Evolutionary conservation across 1,140 invertebrate species (phyloP).

Genomic region (Drosophila bocki): DNA sequence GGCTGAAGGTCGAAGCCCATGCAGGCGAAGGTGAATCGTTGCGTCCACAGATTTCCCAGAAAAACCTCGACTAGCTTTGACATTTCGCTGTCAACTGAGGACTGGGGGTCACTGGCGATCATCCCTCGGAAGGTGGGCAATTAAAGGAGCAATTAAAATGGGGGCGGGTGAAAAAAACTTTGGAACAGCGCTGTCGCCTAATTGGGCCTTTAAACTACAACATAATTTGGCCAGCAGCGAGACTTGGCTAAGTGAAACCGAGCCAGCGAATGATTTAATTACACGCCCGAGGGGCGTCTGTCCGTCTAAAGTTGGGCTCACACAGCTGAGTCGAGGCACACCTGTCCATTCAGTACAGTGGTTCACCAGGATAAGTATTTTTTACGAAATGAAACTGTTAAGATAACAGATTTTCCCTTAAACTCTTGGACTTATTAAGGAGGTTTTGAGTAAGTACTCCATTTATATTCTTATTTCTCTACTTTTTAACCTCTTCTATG

Average conservation of each 20-base stretch:
- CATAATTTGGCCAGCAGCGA: constrained; percentile 37
- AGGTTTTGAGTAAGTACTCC: background rate
- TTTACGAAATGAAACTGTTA: no score
- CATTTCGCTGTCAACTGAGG: constrained; percentile 44
- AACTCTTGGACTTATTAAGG: background rate
- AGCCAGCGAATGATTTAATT: constrained; percentile 66
- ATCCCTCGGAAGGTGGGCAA: background rate
- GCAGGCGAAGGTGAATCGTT: constrained; percentile 50
- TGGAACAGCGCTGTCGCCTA: constrained; percentile 14
- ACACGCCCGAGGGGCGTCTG: constrained; percentile 32
- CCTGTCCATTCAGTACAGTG: constrained; percentile 32
- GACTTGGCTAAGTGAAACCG: constrained; percentile 41
- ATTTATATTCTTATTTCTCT: background rate
- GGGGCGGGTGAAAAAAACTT: constrained; percentile 12
- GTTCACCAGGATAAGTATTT: background rate
- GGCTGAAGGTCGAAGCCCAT: constrained; percentile 55
- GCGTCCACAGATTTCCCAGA: constrained; percentile 57
- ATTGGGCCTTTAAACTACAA: constrained; percentile 48
- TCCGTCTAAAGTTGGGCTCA: constrained; percentile 23
- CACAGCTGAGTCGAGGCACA: constrained; percentile 7
- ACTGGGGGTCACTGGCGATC: constrained; percentile 2
- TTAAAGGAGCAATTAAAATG: constrained; percentile 7
- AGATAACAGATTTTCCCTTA: background rate
- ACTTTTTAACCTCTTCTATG: background rate
- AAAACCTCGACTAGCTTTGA: constrained; percentile 53